A percentile compares a stretch with the other conserved stretches of the same genome.
phyloP scores from a whole-genome alignment of 2,888 invertebrate genomes.

The Cacoxenus indagator region DNA sequence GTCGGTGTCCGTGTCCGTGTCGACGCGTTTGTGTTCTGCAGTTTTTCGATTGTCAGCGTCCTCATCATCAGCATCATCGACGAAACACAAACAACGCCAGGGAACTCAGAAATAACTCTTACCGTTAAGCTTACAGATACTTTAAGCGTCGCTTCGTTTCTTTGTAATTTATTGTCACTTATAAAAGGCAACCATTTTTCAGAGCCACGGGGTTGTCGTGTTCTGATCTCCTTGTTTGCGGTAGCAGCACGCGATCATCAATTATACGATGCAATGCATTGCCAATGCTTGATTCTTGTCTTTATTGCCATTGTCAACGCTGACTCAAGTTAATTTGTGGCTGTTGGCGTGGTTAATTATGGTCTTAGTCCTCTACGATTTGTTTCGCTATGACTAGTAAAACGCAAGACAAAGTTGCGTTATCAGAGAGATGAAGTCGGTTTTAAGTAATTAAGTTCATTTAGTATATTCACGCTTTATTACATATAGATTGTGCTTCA shows the following conservation, averaged over 20 bases:
- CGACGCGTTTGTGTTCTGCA: background rate
- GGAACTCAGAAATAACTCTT: slow-evolving; percentile 44
- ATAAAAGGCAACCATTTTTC: slow-evolving; percentile 41
- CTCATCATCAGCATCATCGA: background rate
- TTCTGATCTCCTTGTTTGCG: background rate
- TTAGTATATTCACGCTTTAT: too few relatives aligned
- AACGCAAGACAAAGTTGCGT: too few relatives aligned
- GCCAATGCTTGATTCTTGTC: slow-evolving; percentile 8
- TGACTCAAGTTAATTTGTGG: background rate
- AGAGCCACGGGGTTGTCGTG: background rate
- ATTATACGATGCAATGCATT: background rate
- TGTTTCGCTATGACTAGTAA: background rate
- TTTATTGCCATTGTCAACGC: slow-evolving; percentile 23
- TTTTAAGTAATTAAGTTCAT: too few relatives aligned
- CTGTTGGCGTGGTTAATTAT: slow-evolving; percentile 15
- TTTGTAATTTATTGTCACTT: slow-evolving; percentile 21
- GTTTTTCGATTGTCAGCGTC: background rate
- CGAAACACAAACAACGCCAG: background rate
- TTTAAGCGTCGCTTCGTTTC: background rate
- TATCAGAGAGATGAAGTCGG: too few relatives aligned
- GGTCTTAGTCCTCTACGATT: background rate
- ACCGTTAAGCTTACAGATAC: slow-evolving; percentile 47
- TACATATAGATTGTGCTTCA: too few relatives aligned
- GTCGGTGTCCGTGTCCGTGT: background rate
- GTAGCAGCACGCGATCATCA: background rate